phyloP scores from a whole-genome alignment of 1,140 invertebrate genomes.

The Euborellia annulipes region DNA sequence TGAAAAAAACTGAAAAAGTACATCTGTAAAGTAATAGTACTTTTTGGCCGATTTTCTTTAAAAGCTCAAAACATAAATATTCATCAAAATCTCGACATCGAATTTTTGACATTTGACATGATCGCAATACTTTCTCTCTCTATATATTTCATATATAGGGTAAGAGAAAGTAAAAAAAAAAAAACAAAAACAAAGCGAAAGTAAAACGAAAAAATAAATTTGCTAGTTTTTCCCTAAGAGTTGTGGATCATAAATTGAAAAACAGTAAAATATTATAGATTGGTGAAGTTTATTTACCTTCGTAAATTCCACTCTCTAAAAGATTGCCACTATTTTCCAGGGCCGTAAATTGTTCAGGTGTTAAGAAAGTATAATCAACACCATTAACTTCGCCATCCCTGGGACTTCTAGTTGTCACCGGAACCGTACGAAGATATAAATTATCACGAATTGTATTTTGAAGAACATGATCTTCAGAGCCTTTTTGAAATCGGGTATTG shows the following conservation, averaged over 20 bases:
- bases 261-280: too few relatives aligned
- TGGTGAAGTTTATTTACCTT: conserved; percentile 28
- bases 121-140: neutral
- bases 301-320: conserved; percentile 49
- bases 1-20: too few relatives aligned
- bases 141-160: neutral
- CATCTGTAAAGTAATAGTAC: too few relatives aligned
- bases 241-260: too few relatives aligned
- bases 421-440: conserved; percentile 49
- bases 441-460: conserved; percentile 54
- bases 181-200: neutral
- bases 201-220: too few relatives aligned
- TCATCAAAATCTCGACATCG: too few relatives aligned
- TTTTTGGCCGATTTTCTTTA: too few relatives aligned
- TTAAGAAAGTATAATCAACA: conserved; percentile 48
- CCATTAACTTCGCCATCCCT: conserved; percentile 44
- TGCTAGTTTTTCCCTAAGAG: too few relatives aligned
- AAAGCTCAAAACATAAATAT: too few relatives aligned
- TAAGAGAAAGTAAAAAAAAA: neutral
- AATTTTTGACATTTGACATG: neutral
- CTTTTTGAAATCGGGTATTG: conserved; percentile 43
- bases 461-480: conserved; percentile 46
- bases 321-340: conserved; percentile 42
- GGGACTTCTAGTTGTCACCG: conserved; percentile 44
- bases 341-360: conserved; percentile 39